Evolutionary conservation across 1,140 invertebrate species (phyloP), one percentile per base, ranked within the genome.

Genomic region (Aphelenchoides avenae): DNA sequence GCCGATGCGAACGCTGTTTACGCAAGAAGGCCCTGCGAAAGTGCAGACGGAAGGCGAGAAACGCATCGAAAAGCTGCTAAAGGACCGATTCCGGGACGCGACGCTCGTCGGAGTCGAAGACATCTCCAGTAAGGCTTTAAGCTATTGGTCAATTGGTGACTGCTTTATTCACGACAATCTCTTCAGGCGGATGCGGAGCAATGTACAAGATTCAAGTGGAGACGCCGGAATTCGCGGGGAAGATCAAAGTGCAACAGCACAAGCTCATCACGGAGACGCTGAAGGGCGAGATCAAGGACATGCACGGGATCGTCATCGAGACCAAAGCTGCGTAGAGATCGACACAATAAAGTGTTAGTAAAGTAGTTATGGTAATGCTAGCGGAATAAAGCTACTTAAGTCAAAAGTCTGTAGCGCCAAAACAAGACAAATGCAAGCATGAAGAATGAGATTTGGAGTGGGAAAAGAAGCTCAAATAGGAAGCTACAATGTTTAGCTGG

Each of bases 251-350:
- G 0, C 36, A 69, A 11, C 64, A 67, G 24, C 64, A 67, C 37
- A 55, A 69, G 42, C 5, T 46, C 26, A 53, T 67, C 27, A 69
- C 48, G 3, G 52, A 49, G 11, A 39, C 42, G 29, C 43, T 66
- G 11, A 53, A 62, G 24, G 46, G 54, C 15, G 64, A 66, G 31
- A 66, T 66, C 36, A 64, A 46, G 31, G 24, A 48, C 20, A 64
- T 64, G 65, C 64, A 66, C 24, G 64, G 64, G 30, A 33, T 66
- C 27, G 50, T 41, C 18, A 66, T 66, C 46, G 64, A 66, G 42
- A 66, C 64, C 5, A 68, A 64, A 20, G 18, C 57, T 2, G 46
- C 13, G 15, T 22, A 49, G 47, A 49, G 41, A 49, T 49, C 30
- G 3, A 41, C 26, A 42, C 22, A 18, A 39, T 4, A 20, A 39